Base-by-base conservation (phyloP, 2,888 invertebrate genomes). In the Gonocerus acuteangulatus region DNA sequence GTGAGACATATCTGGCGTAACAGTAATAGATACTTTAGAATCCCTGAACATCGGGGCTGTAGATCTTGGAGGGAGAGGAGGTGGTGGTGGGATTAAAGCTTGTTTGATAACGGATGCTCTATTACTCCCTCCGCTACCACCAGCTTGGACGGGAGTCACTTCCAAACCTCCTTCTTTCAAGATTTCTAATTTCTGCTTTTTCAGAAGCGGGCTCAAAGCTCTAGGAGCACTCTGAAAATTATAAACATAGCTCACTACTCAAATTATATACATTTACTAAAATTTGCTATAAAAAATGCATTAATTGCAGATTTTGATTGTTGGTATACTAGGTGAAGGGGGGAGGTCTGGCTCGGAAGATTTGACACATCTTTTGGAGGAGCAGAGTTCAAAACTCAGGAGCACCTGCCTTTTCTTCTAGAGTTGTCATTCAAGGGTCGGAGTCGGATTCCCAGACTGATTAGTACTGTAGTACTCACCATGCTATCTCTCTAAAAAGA, bases 141-240 rank as follows among this genome's bases (percentile, higher is more conserved):
- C 32, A 44, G 62, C 15, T 27, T 16, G 15, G 9, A 87, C 79
- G 0, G 87, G 82, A 0, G 87, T 87, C 1, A 87, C 87, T 71
- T 87, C 87, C 2, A 87, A 74, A 0, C 87, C 87, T 13, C 86
- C 80, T 69, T 87, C 85, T 62, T 85, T 83, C 39, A 88, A 75
- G 45, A 87, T 86, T 67, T 87, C 87, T 6, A 87, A 75, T 70
- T 86, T 87, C 65, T 83, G 81, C 68, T 80, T 81, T 73, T 85
- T 86, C 66, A 85, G 80, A 23, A 57, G 18, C 1, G 64, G 64
- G 36, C 60, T 60, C 11, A 60, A 21, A 48, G 36, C 62, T n/a
- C 56, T 47, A 2, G 56, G 48, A n/a, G 36, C 15, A n/a, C 32
- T 36, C 61, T 61, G 45, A 7, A 34, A 4, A 42, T 15, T n/a